A percentile compares a stretch with the other conserved stretches of the same genome.
Conservation (phyloP, 2,113 vertebrate genomes). For the Embiotoca jacksoni region DNA sequence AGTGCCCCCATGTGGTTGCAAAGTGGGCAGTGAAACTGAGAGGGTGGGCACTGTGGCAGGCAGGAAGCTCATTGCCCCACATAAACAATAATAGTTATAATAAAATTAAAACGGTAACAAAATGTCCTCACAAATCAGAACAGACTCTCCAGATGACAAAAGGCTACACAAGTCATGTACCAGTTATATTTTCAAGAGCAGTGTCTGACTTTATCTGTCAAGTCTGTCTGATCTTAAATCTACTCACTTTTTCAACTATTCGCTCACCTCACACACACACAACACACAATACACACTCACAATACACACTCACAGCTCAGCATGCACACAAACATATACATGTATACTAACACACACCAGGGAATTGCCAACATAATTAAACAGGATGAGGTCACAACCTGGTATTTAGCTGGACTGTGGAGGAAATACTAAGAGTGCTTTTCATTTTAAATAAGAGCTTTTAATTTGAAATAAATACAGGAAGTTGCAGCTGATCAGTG, state of each 20-base stretch:
- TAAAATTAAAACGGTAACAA: constrained; percentile 76
- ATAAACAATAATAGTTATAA: constrained; percentile 62
- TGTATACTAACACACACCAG: constrained; percentile 38
- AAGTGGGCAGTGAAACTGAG: constrained; percentile 75
- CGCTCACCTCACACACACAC: constrained; percentile 44
- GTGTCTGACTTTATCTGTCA: constrained; percentile 56
- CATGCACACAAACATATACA: constrained; percentile 51
- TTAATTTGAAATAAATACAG: too few relatives aligned
- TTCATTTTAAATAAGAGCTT: too few relatives aligned
- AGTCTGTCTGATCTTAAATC: constrained; percentile 52
- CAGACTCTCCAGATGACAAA: constrained; percentile 55
- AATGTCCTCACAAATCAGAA: constrained; percentile 58
- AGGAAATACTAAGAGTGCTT: too few relatives aligned
- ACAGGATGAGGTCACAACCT: too few relatives aligned
- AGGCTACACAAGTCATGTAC: constrained; percentile 63
- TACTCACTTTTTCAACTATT: constrained; percentile 32
- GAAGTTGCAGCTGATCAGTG: too few relatives aligned
- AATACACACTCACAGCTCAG: constrained; percentile 44
- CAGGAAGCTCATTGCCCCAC: constrained; percentile 79
- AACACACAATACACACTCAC: constrained; percentile 16
- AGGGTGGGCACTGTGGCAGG: constrained; percentile 77
- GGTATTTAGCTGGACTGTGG: too few relatives aligned
- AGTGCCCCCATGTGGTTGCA: constrained; percentile 66
- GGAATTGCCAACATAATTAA: constrained; percentile 44
- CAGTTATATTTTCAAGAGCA: constrained; percentile 58